Base-by-base conservation (phyloP, 23 tunicate genomes). In the Phallusia fumigata region DNA sequence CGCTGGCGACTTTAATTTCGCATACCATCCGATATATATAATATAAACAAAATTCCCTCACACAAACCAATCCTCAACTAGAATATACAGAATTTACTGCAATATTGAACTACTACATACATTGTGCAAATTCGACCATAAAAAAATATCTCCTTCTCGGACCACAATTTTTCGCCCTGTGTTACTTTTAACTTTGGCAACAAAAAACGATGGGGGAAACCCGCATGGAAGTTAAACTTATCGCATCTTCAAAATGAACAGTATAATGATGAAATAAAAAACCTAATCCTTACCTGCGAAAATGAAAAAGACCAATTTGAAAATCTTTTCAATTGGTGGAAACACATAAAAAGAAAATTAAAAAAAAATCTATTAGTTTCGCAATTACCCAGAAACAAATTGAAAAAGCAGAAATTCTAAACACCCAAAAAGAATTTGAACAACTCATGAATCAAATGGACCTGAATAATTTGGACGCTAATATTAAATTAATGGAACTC, bases 31-130 rank as follows among this genome's bases (percentile, higher is more conserved):
- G 35, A 36, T 77, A 8, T 53, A 77, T 45, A 77, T 53, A 11
- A 77, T 33, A n/a, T 33, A 19, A 18, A 1, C 34, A 15, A 22
- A 18, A 35, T 0, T 15, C 19, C 53, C 47, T 36, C 53, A 77
- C 52, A 2, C 18, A 36, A 36, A 77, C 11, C 0, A 21, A 15
- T 77, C 75, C n/a, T 21, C 76, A 26, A 65, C 74, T 0, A 24
- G 84, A 30, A 81, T 81, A 0, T 76, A 81, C 50, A 30, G 84
- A 18, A 64, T 81, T 31, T 81, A 81, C 64, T 19, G 11, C 19
- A 65, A 64, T n/a, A 32, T 28, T 11, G 24, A 65, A 19, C 12
- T 64, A 12, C n/a, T 44, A 1, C 26, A 19, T 36, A 33, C 3
- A 26, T 18, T 77, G n/a, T n/a, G n/a, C n/a, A 35, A 36, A 8